Evolutionary conservation across 2,797 vertebrate species (phyloP).

Genomic region (Halcyon smyrnensis): DNA sequence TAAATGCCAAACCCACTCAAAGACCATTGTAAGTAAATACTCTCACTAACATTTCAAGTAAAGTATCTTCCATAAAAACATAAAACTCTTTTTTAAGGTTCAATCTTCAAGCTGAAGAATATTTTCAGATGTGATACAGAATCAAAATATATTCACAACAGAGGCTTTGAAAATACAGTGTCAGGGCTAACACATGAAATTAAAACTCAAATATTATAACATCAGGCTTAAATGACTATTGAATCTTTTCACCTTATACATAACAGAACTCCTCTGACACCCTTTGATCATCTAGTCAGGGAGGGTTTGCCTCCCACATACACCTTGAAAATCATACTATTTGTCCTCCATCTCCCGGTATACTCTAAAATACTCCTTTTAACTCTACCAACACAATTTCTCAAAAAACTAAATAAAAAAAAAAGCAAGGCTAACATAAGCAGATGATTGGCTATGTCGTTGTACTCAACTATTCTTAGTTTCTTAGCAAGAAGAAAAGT

Average conservation of each 20-base stretch:
- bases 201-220: neutral
- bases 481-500: neutral
- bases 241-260: neutral
- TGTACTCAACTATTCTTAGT: neutral
- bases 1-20: neutral
- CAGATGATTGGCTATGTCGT: neutral
- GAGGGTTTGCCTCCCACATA: neutral
- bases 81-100: neutral
- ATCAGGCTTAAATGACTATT: neutral
- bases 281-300: neutral
- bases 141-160: neutral
- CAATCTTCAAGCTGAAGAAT: neutral
- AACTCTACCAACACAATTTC: neutral
- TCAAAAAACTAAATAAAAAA: neutral
- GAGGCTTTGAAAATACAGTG: neutral
- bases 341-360: neutral
- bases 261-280: neutral
- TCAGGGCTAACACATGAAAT: neutral
- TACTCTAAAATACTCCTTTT: neutral
- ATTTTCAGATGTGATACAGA: neutral
- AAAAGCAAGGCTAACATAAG: neutral
- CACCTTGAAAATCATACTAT: neutral
- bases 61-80: neutral
- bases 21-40: neutral
- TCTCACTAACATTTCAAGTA: neutral